Evolutionary conservation across 64 coral and sea anemone species (phyloP).

Genomic region (Pocillopora verrucosa): DNA sequence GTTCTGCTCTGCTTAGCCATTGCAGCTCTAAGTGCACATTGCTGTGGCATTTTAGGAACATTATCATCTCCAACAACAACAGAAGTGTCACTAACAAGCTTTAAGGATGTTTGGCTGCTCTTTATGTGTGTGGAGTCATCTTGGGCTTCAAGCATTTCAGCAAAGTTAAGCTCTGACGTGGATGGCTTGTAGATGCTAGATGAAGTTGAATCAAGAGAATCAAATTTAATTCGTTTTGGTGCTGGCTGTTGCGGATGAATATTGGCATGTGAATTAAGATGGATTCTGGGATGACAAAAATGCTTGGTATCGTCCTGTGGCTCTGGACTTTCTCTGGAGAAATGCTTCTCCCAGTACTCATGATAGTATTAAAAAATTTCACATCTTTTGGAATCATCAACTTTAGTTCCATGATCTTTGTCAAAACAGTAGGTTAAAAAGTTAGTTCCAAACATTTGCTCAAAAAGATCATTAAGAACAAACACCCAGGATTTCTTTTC

Average conservation of each 20-base stretch:
- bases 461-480: constrained; percentile 27
- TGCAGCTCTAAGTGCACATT: constrained; percentile 1
- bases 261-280: neutral
- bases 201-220: neutral
- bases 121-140: neutral
- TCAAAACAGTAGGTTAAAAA: constrained; percentile 32
- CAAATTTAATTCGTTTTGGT: neutral
- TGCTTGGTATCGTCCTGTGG: neutral
- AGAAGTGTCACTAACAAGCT: neutral
- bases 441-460: constrained; percentile 55
- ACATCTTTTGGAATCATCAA: neutral
- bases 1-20: constrained; percentile 28
- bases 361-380: constrained; percentile 16
- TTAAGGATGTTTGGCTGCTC: neutral
- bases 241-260: neutral
- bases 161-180: neutral
- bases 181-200: too few relatives aligned
- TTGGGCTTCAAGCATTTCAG: too few relatives aligned
- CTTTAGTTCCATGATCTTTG: constrained; percentile 37
- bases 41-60: neutral
- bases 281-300: neutral
- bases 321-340: neutral
- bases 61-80: constrained; percentile 1
- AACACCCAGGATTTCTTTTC: constrained; percentile 44
- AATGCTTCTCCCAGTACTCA: constrained; percentile 29